Evolutionary conservation across 2,113 vertebrate genomes (phyloP), one percentile per base, ranked within the genome.

Genomic region (Siphamia tubifer): DNA sequence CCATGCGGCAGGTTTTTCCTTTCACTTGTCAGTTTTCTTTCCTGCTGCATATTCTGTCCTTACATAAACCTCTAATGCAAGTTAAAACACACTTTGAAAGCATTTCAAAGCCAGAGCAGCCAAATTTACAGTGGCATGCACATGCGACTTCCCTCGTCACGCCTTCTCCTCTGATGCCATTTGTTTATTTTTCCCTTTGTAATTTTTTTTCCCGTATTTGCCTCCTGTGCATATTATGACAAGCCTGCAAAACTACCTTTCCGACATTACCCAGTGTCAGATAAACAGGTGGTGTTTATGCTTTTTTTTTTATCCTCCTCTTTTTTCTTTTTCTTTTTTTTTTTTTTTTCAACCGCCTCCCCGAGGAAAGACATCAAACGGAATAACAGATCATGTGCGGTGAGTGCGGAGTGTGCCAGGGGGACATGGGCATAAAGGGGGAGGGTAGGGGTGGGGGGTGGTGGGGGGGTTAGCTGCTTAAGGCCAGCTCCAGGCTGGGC

Each of bases 261-360:
- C 70, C 32, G 19, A 67, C 76, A 68, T 68, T 70, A 78, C 43
- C 39, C 49, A 21, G 54, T 38, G 57, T 85, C 69, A 65, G 81
- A 84, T 82, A 89, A 89, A 90, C 90, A 92, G 90, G 87, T 90
- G 87, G 87, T 89, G 87, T 92, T 91, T 84, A 81, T 49, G 67
- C 55, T 74, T 77, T 75, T 77, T 64, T 74, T 63, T 44, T 47
- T 40, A 44, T 43, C 47, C 27, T 38, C 30, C 13, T 68, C 16
- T 31, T 56, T 60, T 67, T 81, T 55, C 42, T 40, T 36, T 23
- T 32, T 64, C 47, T 24, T 11, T 47, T 30, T 58, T 39, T 17
- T 44, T 20, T 56, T 42, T 39, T 54, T 52, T 55, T 62, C 60
- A 72, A 53, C 68, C 2, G 12, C 65, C 57, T 89, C 90, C 85